Evolutionary conservation across 2,113 vertebrate genomes (phyloP), one percentile per base, ranked within the genome.

Genomic region (Austrofundulus limnaeus): DNA sequence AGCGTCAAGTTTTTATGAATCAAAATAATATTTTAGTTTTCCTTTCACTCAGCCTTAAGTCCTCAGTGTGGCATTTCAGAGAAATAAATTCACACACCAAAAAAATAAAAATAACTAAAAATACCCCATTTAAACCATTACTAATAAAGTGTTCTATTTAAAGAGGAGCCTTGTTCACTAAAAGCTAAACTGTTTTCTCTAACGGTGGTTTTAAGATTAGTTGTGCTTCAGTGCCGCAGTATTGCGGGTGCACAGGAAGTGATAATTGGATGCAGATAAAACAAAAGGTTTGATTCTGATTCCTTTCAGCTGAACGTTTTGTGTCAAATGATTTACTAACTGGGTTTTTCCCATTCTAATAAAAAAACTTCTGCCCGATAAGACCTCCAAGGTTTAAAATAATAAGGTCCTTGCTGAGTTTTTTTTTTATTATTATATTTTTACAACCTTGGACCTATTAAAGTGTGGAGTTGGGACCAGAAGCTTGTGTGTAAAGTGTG

Each of bases 201-300:
- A 34, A 34, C 9, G 31, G 31, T 34, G 31, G 16, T 15, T 43
- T 43, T 14, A 41, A 41, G 12, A 51, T 14, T 19, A 53, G 51
- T 54, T 21, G 7, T 28, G 7, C 28, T 34, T 34, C 1, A 34
- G 55, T 16, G 8, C 7, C 9, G 13, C 9, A 21, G 3, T 11
- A 17, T 10, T 20, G 24, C 8, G 5, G 11, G 48, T 16, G 41
- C 19, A 75, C 28, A 58, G 56, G 48, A 72, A 69, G 45, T 39
- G 46, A 28, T 41, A 66, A 47, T 25, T 10, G 8, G 14, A n/a
- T 37, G 55, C 43, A 11, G 42, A 16, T 55, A 66, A n/a, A 72
- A 55, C 47, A 11, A 46, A 59, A 66, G 17, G n/a, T 57, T 34
- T 47, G 38, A 56, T 41, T 55, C 34, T 46, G 47, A 59, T 62